Base-by-base conservation (phyloP, 2,888 invertebrate species). In the Cephus sareptanus region DNA sequence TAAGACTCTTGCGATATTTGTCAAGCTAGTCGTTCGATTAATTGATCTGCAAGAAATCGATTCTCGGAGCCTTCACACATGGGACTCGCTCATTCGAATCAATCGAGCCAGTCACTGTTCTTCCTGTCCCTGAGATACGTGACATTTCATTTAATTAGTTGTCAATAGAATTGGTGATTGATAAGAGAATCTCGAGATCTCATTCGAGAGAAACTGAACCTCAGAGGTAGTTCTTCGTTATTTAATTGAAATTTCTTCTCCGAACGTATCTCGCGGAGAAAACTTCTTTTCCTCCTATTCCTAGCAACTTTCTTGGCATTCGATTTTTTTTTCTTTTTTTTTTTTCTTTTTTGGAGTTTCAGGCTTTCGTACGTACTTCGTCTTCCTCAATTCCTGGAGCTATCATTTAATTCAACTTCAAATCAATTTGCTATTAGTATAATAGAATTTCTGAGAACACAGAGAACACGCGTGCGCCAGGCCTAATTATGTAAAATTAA, bases 401-500 rank as follows among this genome's bases (percentile, higher is more conserved):
- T 23, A 56, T 9, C 2, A 1, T 9, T 56, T 56, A 23, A 56
- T 23, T 56, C 23, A 23, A 56, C 9, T 56, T 56, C 23, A 23
- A 23, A 9, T 6, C 23, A 15, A 56, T 23, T 56, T 56, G 2
- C 56, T 23, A 56, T 56, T 56, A 6, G 56, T 23, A 56, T 56
- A 23, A 56, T 23, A 23, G 15, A 9, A 56, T 56, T 56, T 56
- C 56, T 56, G 56, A 56, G 40, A 23, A 2, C 6, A 40, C 40
- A 2, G 15, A 15, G 23, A 23, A 23, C 15, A 56, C 23, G 23
- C 9, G 23, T 6, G 23, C 9, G 2, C 23, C 68, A 69, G 68
- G 68, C 15, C 56, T 68, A 76, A 75, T 76, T 33, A 69, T 23
- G 75, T 13, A 31, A 74, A 76, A 75, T 75, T 78, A 81, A 34